Evolutionary conservation across 64 coral and sea anemone genomes (phyloP).

Genomic region (Orbicella faveolata): DNA sequence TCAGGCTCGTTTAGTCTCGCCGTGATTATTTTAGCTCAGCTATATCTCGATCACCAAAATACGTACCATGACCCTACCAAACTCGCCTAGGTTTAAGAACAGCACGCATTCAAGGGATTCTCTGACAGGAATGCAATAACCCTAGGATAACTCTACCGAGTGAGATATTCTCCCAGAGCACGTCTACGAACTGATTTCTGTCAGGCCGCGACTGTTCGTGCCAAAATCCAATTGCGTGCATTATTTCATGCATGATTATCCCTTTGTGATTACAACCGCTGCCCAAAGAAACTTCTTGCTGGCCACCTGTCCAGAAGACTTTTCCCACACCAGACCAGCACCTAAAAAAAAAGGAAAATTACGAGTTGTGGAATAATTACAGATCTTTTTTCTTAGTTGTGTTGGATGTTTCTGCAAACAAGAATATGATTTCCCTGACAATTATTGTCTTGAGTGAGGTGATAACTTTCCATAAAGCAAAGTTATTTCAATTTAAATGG

Average conservation of each 20-base stretch:
- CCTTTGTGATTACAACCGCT: slow-evolving; percentile 60
- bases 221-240: slow-evolving; percentile 86
- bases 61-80: no score
- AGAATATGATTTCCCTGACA: no score
- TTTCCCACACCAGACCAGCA: slow-evolving; percentile 79
- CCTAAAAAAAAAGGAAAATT: slow-evolving; percentile 8
- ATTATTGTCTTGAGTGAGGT: no score
- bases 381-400: no score
- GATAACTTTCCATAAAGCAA: no score
- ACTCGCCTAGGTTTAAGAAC: no score
- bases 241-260: slow-evolving; percentile 77
- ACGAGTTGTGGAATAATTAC: no score
- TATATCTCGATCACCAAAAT: no score
- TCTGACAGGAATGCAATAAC: background rate
- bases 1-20: no score
- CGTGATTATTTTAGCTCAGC: no score
- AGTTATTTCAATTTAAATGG: no score
- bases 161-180: slow-evolving; percentile 81
- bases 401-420: no score
- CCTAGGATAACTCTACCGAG: slow-evolving; percentile 15
- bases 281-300: slow-evolving; percentile 75
- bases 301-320: slow-evolving; percentile 60
- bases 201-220: slow-evolving; percentile 77
- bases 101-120: background rate
- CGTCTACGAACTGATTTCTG: slow-evolving; percentile 70